Conservation (phyloP, 2,797 vertebrate genomes). For the Spea hammondii region DNA sequence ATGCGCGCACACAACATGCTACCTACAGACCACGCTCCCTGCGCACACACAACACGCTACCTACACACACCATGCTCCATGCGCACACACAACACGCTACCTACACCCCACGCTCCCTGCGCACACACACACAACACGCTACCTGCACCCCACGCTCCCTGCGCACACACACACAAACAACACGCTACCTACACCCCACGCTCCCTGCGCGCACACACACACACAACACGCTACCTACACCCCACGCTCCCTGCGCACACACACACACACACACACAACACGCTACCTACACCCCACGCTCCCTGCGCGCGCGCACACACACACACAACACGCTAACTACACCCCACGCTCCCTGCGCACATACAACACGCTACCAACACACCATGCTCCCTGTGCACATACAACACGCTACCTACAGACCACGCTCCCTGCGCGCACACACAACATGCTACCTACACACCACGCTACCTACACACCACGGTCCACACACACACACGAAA, state of each 20-base stretch:
- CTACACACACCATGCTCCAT: not conserved
- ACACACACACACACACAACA: not conserved
- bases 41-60: not conserved
- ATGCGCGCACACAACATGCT: not conserved
- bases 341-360: not conserved
- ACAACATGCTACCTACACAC: too few relatives aligned
- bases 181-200: not conserved
- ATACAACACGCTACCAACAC: not conserved
- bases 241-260: not conserved
- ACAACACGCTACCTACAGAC: not conserved
- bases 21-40: not conserved
- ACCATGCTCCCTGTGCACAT: not conserved
- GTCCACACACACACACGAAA: not conserved
- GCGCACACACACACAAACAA: not conserved
- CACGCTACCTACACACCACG: too few relatives aligned
- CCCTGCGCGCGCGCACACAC: not conserved
- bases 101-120: not conserved
- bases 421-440: not conserved
- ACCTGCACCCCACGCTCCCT: not conserved
- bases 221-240: too few relatives aligned
- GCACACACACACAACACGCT: not conserved
- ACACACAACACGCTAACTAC: not conserved
- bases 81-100: not conserved
- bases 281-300: not conserved
- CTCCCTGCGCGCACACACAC: not conserved